A percentile compares a stretch with the other conserved stretches of the same genome.
phyloP scores from a whole-genome alignment of 2,797 vertebrate species.

The Sciaenops ocellatus region DNA sequence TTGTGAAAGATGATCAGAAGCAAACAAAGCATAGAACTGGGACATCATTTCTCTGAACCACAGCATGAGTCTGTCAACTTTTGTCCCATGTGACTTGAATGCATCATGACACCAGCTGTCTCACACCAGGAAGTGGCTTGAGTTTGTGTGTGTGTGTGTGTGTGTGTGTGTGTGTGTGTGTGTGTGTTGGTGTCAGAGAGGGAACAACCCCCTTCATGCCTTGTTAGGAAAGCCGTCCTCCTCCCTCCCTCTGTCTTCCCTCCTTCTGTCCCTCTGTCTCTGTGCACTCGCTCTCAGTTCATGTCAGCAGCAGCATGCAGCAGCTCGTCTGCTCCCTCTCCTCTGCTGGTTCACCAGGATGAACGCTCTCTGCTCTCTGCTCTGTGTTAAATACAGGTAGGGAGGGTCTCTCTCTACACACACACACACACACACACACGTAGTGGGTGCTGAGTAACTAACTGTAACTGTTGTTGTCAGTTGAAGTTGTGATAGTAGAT shows the following conservation, averaged over 20 bases:
- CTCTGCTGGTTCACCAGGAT: slow-evolving; percentile 87
- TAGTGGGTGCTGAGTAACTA: slow-evolving; percentile 1
- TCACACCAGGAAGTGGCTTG: slow-evolving; percentile 46
- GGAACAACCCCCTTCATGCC: slow-evolving; percentile 43
- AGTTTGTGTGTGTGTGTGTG: slow-evolving; percentile 20
- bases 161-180: slow-evolving; percentile 5
- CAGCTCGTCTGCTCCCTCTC: slow-evolving; percentile 70
- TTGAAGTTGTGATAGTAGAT: slow-evolving; percentile 6
- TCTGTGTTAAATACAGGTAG: slow-evolving; percentile 98
- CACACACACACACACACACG: slow-evolving; percentile 20
- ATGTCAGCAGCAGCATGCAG: slow-evolving; percentile 86
- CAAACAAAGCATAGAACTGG: neutral
- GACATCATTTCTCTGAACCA: neutral
- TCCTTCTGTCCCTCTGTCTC: slow-evolving; percentile 10
- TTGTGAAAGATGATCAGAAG: no score
- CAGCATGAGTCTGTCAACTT: neutral
- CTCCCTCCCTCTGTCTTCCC: slow-evolving; percentile 8
- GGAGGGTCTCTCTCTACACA: slow-evolving; percentile 33
- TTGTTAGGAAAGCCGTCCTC: slow-evolving; percentile 81
- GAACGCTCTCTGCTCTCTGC: slow-evolving; percentile 93
- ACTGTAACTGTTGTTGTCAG: slow-evolving; percentile 19
- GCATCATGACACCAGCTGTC: slow-evolving; percentile 46
- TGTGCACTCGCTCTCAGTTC: slow-evolving; percentile 46
- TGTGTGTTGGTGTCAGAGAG: slow-evolving; percentile 30
- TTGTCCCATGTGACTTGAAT: slow-evolving; percentile 31